Conservation (phyloP, 2,888 invertebrate genomes). For the Caenorhabditis zanzibari region DNA sequence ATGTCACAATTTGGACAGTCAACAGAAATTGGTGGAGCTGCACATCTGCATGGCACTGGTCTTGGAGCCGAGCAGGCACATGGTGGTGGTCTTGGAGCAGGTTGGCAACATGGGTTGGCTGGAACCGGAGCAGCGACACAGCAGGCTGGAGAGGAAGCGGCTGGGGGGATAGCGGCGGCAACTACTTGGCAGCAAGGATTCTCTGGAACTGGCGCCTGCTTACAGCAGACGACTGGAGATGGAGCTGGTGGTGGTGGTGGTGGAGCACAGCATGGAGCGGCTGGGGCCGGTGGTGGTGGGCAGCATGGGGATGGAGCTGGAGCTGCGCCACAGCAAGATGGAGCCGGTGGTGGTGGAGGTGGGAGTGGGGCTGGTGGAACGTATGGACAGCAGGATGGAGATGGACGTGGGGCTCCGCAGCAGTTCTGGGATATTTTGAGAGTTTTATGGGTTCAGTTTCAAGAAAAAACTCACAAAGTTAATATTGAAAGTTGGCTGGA, state of each 20-base stretch:
- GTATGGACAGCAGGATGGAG: slow-evolving; percentile 64
- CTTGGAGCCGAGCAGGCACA: slow-evolving; percentile 71
- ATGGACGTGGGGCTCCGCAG: slow-evolving; percentile 68
- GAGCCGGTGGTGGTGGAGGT: slow-evolving; percentile 45
- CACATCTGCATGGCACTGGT: slow-evolving; percentile 73
- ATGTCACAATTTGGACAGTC: slow-evolving; percentile 69
- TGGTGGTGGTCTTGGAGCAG: slow-evolving; percentile 49
- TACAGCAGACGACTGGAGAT: slow-evolving; percentile 69
- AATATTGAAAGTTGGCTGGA: slow-evolving; percentile 55
- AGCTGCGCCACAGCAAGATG: slow-evolving; percentile 62
- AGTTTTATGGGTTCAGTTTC: not conserved
- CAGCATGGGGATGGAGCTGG: slow-evolving; percentile 43
- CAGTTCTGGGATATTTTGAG: slow-evolving; percentile 55
- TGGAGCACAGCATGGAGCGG: slow-evolving; percentile 36
- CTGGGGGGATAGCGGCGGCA: slow-evolving; percentile 53
- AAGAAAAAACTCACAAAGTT: slow-evolving; percentile 45
- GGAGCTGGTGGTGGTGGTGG: slow-evolving; percentile 50
- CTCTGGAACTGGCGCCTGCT: slow-evolving; percentile 71
- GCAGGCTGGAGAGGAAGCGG: slow-evolving; percentile 55
- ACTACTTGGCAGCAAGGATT: slow-evolving; percentile 73
- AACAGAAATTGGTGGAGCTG: slow-evolving; percentile 55
- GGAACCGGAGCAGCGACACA: slow-evolving; percentile 65
- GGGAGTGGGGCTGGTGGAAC: slow-evolving; percentile 50
- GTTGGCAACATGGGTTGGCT: slow-evolving; percentile 70
- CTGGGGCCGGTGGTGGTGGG: slow-evolving; percentile 44